Base-by-base conservation (phyloP, 2,888 invertebrate genomes). In the Amphipyra berbera region DNA sequence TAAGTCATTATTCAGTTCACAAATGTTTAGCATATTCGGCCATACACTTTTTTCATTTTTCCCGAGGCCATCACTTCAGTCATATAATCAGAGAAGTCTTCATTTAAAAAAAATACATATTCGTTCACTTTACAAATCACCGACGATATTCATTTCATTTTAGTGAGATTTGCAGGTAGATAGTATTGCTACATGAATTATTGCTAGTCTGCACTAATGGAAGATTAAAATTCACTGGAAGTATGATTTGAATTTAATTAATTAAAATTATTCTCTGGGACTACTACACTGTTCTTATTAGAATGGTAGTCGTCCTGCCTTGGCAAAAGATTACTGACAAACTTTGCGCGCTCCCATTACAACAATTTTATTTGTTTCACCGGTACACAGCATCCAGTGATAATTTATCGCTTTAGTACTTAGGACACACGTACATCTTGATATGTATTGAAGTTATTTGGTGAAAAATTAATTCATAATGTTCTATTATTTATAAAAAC, bases 391-490 rank as follows among this genome's bases (percentile, higher is more conserved):
- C n/a, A 21, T 33, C 15, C 6, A 42, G 33, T 47, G 27, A 52
- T 40, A 47, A 37, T 27, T 37, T 41, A 48, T 38, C 40, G 37
- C 30, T 35, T 45, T 37, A 38, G 5, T 30, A 40, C 35, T 45
- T 37, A 38, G 5, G 21, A 40, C 35, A 49, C 40, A 54, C 53
- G 57, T 73, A 56, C 44, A 35, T 49, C 21, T 71, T 76, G 76
- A 76, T 76, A 76, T 76, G 76, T 78, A 59, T 63, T 42, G 54
- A 33, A 42, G 13, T 56, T 75, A 50, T 68, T 49, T 30, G 12
- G 52, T 14, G 33, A 53, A 44, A 63, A 57, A 55, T 57, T 35
- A 37, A 65, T 40, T 0, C 2, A 40, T n/a, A n/a, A n/a, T 30
- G 30, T 48, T 33, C 7, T 40, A 15, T 15, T n/a, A n/a, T 40